phyloP scores from a whole-genome alignment of 2,797 vertebrate genomes.

The Cephalopachus bancanus region DNA sequence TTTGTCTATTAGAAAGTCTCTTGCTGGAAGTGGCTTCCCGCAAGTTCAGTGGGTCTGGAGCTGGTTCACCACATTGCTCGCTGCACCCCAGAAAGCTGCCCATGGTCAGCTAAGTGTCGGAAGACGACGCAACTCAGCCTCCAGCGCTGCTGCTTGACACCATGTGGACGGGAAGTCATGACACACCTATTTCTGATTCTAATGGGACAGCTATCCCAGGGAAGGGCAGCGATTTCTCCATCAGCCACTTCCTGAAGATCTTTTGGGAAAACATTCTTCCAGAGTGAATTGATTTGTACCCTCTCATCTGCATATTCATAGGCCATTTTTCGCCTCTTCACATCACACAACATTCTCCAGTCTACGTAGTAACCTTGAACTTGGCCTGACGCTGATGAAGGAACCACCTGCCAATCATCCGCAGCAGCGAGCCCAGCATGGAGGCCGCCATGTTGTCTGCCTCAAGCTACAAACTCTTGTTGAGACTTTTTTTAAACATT shows the following conservation, averaged over 20 bases:
- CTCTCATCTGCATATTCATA: too few species aligned
- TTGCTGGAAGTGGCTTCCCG: not conserved
- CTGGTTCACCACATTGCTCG: slow-evolving; percentile 95
- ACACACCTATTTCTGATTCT: slow-evolving; percentile 97
- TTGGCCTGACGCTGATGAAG: too few species aligned
- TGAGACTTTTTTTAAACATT: too few species aligned
- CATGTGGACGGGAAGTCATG: slow-evolving; percentile 96
- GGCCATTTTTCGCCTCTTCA: too few species aligned
- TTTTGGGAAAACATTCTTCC: too few species aligned
- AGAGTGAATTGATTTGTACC: too few species aligned
- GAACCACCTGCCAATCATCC: slow-evolving; percentile 86
- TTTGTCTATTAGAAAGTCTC: not conserved
- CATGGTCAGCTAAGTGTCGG: slow-evolving; percentile 96
- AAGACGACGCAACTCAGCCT: slow-evolving; percentile 97
- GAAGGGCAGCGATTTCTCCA: slow-evolving; percentile 94
- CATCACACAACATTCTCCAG: too few species aligned
- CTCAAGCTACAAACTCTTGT: not conserved
- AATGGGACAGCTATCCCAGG: slow-evolving; percentile 95
- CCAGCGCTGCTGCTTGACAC: slow-evolving; percentile 95
- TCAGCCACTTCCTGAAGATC: slow-evolving; percentile 96
- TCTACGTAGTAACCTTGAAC: too few species aligned
- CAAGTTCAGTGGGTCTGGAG: accelerated
- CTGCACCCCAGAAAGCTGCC: slow-evolving; percentile 95
- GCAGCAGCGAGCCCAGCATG: not conserved
- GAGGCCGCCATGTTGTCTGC: slow-evolving; percentile 83